A percentile compares a stretch with the other conserved stretches of the same genome.
Evolutionary conservation across 2,113 vertebrate species (phyloP).

Genomic region (Alectura lathami): DNA sequence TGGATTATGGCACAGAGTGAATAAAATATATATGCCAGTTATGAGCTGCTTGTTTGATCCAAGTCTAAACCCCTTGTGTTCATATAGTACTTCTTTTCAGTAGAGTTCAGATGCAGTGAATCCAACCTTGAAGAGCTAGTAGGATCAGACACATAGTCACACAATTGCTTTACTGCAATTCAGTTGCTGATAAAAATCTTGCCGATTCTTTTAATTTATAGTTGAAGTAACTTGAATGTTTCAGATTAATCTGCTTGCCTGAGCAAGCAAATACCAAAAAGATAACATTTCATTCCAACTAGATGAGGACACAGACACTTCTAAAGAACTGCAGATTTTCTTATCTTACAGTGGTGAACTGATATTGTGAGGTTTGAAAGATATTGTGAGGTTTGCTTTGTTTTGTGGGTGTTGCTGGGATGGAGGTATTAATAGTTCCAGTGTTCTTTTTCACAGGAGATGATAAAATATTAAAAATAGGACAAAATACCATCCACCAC

Average conservation of each 20-base stretch:
- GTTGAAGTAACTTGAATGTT: constrained; percentile 12
- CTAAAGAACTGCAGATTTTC: background rate
- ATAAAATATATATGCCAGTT: background rate
- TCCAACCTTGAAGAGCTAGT: background rate
- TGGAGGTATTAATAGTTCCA: background rate
- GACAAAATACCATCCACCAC: background rate
- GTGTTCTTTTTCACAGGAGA: background rate
- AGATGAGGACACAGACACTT: background rate
- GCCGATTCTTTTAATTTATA: constrained; percentile 42
- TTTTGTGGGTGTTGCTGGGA: background rate
- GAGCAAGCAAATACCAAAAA: background rate
- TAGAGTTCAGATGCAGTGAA: background rate
- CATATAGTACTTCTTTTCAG: background rate
- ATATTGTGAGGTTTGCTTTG: background rate
- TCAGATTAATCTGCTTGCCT: background rate
- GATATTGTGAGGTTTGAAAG: background rate
- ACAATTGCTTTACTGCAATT: background rate
- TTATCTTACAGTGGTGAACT: background rate
- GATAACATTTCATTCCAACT: constrained; percentile 22
- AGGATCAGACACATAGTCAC: background rate
- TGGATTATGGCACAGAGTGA: background rate
- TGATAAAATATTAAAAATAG: background rate
- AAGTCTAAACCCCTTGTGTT: background rate
- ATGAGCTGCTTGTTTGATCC: background rate
- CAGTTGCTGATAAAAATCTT: constrained; percentile 14